phyloP scores from a whole-genome alignment of 2,113 vertebrate genomes.

The Pica pica region DNA sequence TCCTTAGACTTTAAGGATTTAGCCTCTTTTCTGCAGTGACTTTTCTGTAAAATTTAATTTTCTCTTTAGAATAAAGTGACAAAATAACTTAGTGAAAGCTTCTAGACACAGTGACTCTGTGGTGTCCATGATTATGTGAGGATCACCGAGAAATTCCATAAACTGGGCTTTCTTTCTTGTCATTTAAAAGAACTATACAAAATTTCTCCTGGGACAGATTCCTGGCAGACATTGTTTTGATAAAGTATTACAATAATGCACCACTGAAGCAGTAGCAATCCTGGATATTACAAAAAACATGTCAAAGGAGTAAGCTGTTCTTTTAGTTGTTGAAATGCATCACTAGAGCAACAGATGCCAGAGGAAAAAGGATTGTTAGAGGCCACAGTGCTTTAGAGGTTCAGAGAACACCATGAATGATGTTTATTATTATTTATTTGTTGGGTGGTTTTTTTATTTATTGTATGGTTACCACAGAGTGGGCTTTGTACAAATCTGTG shows the following conservation, averaged over 20 bases:
- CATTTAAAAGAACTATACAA: background rate
- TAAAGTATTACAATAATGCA: conserved; percentile 44
- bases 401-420: background rate
- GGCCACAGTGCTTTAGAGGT: background rate
- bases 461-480: background rate
- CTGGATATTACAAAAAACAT: background rate
- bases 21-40: background rate
- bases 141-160: background rate
- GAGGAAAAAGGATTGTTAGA: conserved; percentile 21
- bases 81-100: background rate
- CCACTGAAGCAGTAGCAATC: background rate
- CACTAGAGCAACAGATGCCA: conserved; percentile 26
- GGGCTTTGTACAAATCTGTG: background rate
- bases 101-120: background rate
- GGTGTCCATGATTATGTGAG: background rate
- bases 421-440: conserved; percentile 48
- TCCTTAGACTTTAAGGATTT: background rate
- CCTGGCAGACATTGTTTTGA: conserved; percentile 36
- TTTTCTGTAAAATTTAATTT: background rate
- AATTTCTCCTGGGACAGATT: conserved; percentile 6
- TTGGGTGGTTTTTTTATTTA: background rate
- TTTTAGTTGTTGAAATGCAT: conserved; percentile 21
- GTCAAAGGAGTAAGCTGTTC: conserved; percentile 3
- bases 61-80: background rate
- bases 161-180: background rate